Evolutionary conservation across 1,140 invertebrate genomes (phyloP).

Genomic region (Mactra quadrangularis): DNA sequence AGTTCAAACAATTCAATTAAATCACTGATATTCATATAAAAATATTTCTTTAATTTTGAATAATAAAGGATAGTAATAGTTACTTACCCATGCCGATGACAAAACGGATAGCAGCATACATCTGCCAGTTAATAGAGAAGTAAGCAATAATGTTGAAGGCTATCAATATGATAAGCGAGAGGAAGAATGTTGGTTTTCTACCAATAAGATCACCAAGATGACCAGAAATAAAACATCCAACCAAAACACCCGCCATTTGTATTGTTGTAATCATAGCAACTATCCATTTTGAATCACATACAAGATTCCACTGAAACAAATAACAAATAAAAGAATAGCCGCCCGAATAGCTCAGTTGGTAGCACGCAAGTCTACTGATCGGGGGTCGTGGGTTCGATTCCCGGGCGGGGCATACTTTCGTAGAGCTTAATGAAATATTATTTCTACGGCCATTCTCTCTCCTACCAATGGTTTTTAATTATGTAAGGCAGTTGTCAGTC

Average conservation of each 20-base stretch:
- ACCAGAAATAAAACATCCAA: slow-evolving; percentile 64
- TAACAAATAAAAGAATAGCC: neutral
- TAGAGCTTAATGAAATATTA: too few relatives aligned
- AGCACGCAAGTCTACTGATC: too few relatives aligned
- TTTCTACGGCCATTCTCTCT: too few relatives aligned
- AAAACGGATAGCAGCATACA: slow-evolving; percentile 66
- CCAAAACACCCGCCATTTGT: slow-evolving; percentile 67
- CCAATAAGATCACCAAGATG: slow-evolving; percentile 64
- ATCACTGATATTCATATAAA: too few relatives aligned
- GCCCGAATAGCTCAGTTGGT: too few relatives aligned
- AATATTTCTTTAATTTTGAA: too few relatives aligned
- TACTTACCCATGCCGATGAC: slow-evolving; percentile 42
- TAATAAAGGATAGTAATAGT: too few relatives aligned
- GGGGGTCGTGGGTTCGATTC: too few relatives aligned
- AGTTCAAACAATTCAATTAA: too few relatives aligned
- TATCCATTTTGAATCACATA: slow-evolving; percentile 68
- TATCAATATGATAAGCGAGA: slow-evolving; percentile 45
- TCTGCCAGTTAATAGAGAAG: slow-evolving; percentile 64
- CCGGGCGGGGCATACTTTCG: too few relatives aligned
- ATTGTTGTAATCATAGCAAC: slow-evolving; percentile 62
- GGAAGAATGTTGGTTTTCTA: slow-evolving; percentile 63
- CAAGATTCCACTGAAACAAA: slow-evolving; percentile 67
- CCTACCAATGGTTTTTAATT: neutral
- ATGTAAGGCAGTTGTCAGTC: too few relatives aligned
- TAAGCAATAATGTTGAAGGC: slow-evolving; percentile 54